Evolutionary conservation across 2,113 vertebrate genomes (phyloP).

Genomic region (Silurus glanis): DNA sequence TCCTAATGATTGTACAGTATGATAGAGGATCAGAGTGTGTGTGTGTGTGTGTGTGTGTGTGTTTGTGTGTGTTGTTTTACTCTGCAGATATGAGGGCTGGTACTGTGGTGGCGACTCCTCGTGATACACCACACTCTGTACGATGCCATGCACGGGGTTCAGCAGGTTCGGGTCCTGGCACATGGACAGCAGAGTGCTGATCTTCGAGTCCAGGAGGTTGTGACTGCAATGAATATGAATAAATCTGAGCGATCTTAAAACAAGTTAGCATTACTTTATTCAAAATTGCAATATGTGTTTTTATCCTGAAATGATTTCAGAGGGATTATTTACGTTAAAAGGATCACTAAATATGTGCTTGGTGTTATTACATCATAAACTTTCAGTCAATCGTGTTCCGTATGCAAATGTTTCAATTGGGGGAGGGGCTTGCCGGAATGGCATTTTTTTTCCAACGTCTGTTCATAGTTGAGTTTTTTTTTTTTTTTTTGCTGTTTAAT

Average conservation of each 20-base stretch:
- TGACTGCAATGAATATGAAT: conserved; percentile 71
- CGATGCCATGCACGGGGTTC: conserved; percentile 96
- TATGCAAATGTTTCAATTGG: not conserved
- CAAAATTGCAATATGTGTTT: not conserved
- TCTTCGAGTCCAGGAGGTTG: conserved; percentile 97
- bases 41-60: not conserved
- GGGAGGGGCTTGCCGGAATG: not conserved
- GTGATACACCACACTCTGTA: conserved; percentile 95
- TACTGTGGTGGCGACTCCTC: conserved; percentile 97
- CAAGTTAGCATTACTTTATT: not conserved
- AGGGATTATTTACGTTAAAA: not conserved
- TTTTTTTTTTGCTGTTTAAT: not conserved
- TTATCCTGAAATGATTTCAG: not conserved
- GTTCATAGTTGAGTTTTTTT: too few relatives aligned
- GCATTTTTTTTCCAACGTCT: too few relatives aligned
- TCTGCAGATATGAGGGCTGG: conserved; percentile 94
- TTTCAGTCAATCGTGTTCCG: not conserved
- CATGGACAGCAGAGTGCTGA: conserved; percentile 93
- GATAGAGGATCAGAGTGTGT: not conserved
- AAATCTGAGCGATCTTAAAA: not conserved
- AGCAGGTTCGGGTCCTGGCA: conserved; percentile 97
- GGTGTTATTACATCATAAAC: not conserved
- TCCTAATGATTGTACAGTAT: not conserved
- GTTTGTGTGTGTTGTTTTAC: conserved; percentile 69
- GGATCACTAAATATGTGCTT: not conserved